These are phyloP conservation scores for Macrobrachium rosenbergii DNA, from an alignment of 1,140 invertebrate species.

Conservation along the genomic window DNA sequence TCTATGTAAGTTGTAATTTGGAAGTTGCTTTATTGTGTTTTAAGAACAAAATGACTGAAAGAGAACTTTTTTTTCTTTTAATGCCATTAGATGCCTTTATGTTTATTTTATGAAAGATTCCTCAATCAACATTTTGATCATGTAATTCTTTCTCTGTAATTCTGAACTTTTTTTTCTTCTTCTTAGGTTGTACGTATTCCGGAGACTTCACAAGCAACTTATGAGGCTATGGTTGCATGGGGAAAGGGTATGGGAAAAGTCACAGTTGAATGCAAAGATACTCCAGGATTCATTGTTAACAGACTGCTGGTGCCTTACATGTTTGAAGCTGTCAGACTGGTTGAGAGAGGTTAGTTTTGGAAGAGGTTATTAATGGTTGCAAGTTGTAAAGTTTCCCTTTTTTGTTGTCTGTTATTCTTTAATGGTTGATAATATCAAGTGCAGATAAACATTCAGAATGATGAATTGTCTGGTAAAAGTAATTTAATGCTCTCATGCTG, in stretches of 20 bases:
- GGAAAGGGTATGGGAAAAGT: slow-evolving; percentile 85
- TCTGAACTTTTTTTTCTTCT: background rate
- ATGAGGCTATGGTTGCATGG: slow-evolving; percentile 80
- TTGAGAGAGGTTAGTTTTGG: slow-evolving; percentile 78
- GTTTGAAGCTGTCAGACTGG: slow-evolving; percentile 81
- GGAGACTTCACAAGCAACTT: slow-evolving; percentile 83
- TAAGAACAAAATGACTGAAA: too few relatives aligned
- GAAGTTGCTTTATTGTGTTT: too few relatives aligned
- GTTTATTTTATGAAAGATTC: too few relatives aligned
- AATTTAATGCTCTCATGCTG: too few relatives aligned
- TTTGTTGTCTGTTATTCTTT: background rate
- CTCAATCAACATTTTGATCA: too few relatives aligned
- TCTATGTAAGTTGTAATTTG: too few relatives aligned
- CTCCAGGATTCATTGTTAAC: slow-evolving; percentile 90
- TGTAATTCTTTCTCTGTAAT: too few relatives aligned
- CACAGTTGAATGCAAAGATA: slow-evolving; percentile 86
- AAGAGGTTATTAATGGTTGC: too few relatives aligned
- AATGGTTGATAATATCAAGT: background rate
- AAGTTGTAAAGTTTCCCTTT: background rate
- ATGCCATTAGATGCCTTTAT: too few relatives aligned
- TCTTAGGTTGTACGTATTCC: slow-evolving; percentile 76
- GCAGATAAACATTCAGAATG: too few relatives aligned
- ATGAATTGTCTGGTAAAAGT: too few relatives aligned
- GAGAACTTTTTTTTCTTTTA: too few relatives aligned
- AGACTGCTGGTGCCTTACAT: slow-evolving; percentile 84